Conservation (phyloP, 2,888 invertebrate species). For the Baronia brevicornis region DNA sequence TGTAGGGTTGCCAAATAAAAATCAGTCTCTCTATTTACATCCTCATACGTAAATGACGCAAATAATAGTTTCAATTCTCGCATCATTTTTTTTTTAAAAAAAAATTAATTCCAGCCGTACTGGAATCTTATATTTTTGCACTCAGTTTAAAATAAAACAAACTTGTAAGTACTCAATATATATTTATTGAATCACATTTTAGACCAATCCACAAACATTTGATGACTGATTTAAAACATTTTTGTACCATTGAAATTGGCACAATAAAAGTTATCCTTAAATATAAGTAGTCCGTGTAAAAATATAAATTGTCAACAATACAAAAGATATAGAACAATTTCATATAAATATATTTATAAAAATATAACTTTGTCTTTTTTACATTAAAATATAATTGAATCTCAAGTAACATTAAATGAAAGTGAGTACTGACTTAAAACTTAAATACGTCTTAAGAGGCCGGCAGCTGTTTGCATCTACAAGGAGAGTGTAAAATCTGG, state of each 20-base stretch:
- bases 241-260: slow-evolving; percentile 7
- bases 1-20: too few relatives aligned
- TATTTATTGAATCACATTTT: slow-evolving; percentile 7
- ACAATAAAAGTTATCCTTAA: slow-evolving; percentile 4
- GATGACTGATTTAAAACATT: slow-evolving; percentile 6
- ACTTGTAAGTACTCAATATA: slow-evolving; percentile 13
- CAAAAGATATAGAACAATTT: slow-evolving; percentile 5
- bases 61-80: too few relatives aligned
- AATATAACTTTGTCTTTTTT: slow-evolving; percentile 12
- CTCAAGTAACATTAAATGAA: slow-evolving; percentile 7
- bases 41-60: too few relatives aligned
- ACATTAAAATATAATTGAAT: slow-evolving; percentile 5
- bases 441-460: background rate
- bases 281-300: slow-evolving; percentile 6
- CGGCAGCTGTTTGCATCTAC: background rate
- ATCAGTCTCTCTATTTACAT: too few relatives aligned
- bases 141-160: slow-evolving; percentile 4
- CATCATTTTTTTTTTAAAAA: too few relatives aligned
- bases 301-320: slow-evolving; percentile 2
- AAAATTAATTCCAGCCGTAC: too few relatives aligned
- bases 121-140: background rate
- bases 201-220: slow-evolving; percentile 9
- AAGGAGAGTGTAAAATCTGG: too few relatives aligned
- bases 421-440: slow-evolving; percentile 8
- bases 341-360: slow-evolving; percentile 13